Conservation (phyloP, 2,797 vertebrate genomes). For the Gephyroberyx darwinii region DNA sequence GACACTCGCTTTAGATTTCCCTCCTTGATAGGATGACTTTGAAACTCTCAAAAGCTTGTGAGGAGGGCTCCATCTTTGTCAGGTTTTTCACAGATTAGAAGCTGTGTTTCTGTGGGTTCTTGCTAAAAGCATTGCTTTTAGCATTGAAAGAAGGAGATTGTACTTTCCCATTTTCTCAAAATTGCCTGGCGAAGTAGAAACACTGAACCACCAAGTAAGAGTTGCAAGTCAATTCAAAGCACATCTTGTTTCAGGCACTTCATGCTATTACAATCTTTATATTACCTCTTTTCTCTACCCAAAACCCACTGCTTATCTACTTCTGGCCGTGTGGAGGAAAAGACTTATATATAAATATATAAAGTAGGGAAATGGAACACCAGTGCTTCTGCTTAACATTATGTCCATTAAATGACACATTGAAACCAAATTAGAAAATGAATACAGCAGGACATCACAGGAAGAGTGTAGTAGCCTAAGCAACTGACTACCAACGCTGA, state of each 20-base stretch:
- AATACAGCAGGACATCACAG: slow-evolving; percentile 1
- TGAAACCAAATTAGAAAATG: slow-evolving; percentile 26
- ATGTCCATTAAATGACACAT: slow-evolving; percentile 8
- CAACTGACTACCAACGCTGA: no score
- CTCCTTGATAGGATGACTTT: slow-evolving; percentile 45
- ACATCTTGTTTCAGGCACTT: slow-evolving; percentile 19
- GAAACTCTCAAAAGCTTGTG: slow-evolving; percentile 42
- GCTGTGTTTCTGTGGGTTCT: neutral
- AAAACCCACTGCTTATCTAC: slow-evolving; percentile 14
- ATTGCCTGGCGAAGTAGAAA: slow-evolving; percentile 23
- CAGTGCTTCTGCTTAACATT: neutral
- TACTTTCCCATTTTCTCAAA: slow-evolving; percentile 27
- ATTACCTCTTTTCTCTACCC: neutral
- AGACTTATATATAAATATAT: neutral
- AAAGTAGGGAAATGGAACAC: neutral
- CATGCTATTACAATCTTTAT: slow-evolving; percentile 14
- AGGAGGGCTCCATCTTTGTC: slow-evolving; percentile 46
- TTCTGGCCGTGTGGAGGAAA: neutral
- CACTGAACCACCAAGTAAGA: slow-evolving; percentile 2
- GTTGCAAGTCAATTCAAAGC: slow-evolving; percentile 29
- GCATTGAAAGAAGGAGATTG: neutral
- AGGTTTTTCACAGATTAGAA: slow-evolving; percentile 36
- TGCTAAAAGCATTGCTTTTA: slow-evolving; percentile 41
- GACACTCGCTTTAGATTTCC: slow-evolving; percentile 49
- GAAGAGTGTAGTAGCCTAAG: no score